Conservation (phyloP, 2,797 vertebrate species). For the Emydoidea blandingii region DNA sequence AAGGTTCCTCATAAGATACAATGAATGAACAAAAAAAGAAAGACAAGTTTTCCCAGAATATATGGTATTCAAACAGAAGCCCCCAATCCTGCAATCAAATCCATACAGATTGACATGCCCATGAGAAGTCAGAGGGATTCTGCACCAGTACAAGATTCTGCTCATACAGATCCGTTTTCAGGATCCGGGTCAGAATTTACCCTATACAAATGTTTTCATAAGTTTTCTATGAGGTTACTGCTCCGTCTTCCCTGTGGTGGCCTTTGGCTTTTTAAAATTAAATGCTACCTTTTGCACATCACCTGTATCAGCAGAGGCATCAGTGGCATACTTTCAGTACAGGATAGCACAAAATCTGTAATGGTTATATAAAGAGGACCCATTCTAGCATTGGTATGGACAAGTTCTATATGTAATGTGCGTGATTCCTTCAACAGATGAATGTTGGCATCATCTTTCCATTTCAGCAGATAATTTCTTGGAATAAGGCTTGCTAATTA, state of each 20-base stretch:
- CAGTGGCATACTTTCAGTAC: background rate
- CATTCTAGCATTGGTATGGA: background rate
- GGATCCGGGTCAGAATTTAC: background rate
- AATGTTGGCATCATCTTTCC: background rate
- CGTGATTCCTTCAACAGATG: background rate
- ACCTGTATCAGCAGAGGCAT: background rate
- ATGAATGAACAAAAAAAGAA: too few species aligned
- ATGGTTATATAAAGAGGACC: background rate
- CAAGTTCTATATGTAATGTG: background rate
- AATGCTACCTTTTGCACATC: background rate
- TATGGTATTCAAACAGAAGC: background rate
- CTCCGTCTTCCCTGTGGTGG: background rate
- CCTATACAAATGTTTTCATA: background rate
- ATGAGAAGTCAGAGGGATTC: fast-evolving
- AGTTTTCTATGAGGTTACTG: background rate
- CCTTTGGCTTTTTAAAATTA: background rate
- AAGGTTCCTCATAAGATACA: background rate
- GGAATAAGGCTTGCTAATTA: background rate
- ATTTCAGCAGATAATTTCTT: slow-evolving; percentile 18
- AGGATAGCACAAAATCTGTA: background rate
- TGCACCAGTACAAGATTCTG: background rate
- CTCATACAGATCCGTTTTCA: background rate
- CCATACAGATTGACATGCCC: background rate
- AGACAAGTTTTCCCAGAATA: background rate
- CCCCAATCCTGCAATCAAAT: background rate